A percentile compares a stretch with the other conserved stretches of the same genome.
Evolutionary conservation across 2,888 invertebrate species (phyloP).

Genomic region (Trilocha varians): DNA sequence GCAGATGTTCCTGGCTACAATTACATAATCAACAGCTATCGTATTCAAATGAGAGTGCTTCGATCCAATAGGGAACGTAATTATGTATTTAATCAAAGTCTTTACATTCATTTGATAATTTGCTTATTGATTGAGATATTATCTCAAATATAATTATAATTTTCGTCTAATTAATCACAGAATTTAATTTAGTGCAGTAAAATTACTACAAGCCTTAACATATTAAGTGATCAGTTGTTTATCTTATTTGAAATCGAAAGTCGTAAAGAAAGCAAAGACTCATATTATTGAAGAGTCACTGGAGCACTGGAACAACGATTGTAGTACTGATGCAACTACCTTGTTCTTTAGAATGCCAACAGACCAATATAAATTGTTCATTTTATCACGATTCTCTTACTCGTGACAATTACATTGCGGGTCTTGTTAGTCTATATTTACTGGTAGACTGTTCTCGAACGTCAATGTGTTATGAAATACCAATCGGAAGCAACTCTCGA

Average conservation of each 20-base stretch:
- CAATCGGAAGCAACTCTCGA: not conserved
- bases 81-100: conserved; percentile 6
- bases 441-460: conserved; percentile 8
- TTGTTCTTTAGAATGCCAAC: conserved; percentile 24
- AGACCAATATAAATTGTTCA: not conserved
- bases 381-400: not conserved
- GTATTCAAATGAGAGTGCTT: conserved; percentile 56
- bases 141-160: too few relatives aligned
- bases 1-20: conserved; percentile 62
- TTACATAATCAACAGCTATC: conserved; percentile 66
- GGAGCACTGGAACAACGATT: conserved; percentile 56
- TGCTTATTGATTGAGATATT: too few relatives aligned
- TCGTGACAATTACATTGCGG: conserved; percentile 21
- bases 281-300: conserved; percentile 60
- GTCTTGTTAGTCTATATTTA: conserved; percentile 3
- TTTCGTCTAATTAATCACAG: too few relatives aligned
- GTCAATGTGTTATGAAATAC: conserved; percentile 9
- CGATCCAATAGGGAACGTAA: conserved; percentile 19
- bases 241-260: conserved; percentile 56
- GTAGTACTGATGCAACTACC: conserved; percentile 42
- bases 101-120: too few relatives aligned
- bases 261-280: conserved; percentile 46
- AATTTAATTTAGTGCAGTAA: not conserved
- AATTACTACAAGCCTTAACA: not conserved
- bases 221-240: conserved; percentile 9